These are phyloP conservation scores for Nasua narica DNA, from an alignment of 2,797 vertebrate species.

Conservation along the genomic window DNA sequence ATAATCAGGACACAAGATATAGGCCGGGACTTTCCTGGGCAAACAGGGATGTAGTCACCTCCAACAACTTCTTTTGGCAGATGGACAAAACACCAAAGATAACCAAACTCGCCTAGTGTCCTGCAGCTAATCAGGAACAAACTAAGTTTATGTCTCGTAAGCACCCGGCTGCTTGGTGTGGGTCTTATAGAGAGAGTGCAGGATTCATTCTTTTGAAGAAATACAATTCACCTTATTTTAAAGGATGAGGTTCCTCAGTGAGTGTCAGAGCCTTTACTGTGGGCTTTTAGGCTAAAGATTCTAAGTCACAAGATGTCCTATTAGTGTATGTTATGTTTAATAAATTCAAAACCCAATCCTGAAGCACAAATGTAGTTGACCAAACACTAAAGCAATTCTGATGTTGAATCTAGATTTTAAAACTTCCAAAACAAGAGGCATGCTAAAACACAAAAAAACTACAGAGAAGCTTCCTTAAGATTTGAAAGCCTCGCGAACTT, in stretches of 20 bases:
- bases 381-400: conserved; percentile 10
- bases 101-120: neutral
- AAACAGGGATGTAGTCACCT: neutral
- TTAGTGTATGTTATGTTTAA: neutral
- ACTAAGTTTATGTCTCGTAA: neutral
- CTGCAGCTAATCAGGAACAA: neutral
- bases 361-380: conserved; percentile 9
- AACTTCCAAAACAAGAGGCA: neutral
- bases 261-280: neutral
- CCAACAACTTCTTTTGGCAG: neutral
- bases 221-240: neutral
- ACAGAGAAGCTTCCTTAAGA: neutral
- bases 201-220: neutral
- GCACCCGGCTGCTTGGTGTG: neutral
- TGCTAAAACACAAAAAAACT: neutral
- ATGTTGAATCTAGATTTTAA: conserved; percentile 17
- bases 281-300: neutral
- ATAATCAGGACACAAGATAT: neutral
- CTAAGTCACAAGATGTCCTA: neutral
- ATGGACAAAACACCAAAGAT: neutral
- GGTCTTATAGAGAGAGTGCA: neutral
- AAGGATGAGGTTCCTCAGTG: neutral
- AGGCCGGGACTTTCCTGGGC: neutral
- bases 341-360: neutral
- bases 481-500: neutral